These are phyloP conservation scores for Ectemnius continuus DNA, from an alignment of 2,888 invertebrate species.

Conservation along the genomic window DNA sequence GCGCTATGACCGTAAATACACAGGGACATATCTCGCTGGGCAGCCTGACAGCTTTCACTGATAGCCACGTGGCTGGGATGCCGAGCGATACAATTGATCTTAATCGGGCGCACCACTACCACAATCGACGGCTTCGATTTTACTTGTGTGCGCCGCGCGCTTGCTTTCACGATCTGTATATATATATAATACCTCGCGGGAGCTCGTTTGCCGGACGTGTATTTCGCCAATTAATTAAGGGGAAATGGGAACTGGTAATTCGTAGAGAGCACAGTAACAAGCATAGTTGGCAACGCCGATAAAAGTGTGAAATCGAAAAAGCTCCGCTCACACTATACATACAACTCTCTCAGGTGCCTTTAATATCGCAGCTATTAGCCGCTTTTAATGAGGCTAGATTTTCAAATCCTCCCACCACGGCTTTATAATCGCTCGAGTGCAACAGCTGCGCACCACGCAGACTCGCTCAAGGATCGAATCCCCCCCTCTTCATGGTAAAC, in stretches of 20 bases:
- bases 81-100: neutral
- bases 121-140: too few species aligned
- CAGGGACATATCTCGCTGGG: too few species aligned
- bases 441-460: too few species aligned
- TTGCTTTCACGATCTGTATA: neutral
- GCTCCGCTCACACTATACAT: neutral
- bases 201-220: neutral
- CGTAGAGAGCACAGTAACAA: neutral
- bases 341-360: neutral
- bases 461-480: too few species aligned
- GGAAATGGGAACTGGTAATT: constrained; percentile 7
- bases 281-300: neutral
- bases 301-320: neutral
- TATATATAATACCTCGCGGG: too few species aligned
- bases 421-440: neutral
- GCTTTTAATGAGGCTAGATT: neutral
- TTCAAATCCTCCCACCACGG: neutral
- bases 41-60: too few species aligned
- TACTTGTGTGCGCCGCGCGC: neutral
- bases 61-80: too few species aligned
- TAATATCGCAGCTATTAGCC: neutral
- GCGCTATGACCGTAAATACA: too few species aligned
- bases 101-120: neutral
- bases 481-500: neutral
- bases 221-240: neutral